Evolutionary conservation across 2,888 invertebrate species (phyloP).

Genomic region (Drosophila siamana): DNA sequence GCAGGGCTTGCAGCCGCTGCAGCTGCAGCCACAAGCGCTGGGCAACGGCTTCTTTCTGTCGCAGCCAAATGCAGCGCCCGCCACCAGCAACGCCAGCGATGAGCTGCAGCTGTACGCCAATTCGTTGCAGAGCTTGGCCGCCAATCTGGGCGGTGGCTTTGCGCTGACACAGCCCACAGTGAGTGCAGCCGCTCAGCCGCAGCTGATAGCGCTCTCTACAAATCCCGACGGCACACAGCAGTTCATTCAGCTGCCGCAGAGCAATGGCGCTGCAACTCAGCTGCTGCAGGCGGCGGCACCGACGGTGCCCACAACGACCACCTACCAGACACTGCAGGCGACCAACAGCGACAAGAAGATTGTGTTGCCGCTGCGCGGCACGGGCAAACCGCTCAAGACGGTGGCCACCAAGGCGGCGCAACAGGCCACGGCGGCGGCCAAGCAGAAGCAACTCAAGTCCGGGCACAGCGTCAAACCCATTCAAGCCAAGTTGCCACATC

Average conservation of each 20-base stretch:
- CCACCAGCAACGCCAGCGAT: conserved; percentile 50
- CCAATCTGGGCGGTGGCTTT: conserved; percentile 81
- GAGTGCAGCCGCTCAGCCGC: conserved; percentile 61
- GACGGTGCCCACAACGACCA: conserved; percentile 53
- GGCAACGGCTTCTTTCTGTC: conserved; percentile 82
- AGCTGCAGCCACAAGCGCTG: conserved; percentile 76
- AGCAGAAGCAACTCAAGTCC: conserved; percentile 75
- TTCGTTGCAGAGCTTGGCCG: conserved; percentile 78
- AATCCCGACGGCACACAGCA: conserved; percentile 81
- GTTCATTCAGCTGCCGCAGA: conserved; percentile 79
- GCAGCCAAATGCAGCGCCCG: conserved; percentile 55
- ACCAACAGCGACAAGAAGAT: conserved; percentile 81
- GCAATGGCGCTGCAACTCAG: conserved; percentile 35
- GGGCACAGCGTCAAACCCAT: conserved; percentile 76
- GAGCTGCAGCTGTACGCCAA: conserved; percentile 82
- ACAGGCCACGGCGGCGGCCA: conserved; percentile 75
- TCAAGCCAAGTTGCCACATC: conserved; percentile 74
- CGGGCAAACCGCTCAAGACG: conserved; percentile 76
- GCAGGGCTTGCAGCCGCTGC: conserved; percentile 66
- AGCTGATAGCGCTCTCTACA: conserved; percentile 80
- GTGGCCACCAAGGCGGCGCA: conserved; percentile 79
- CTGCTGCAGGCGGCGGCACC: conserved; percentile 48
- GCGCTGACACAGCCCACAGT: conserved; percentile 73
- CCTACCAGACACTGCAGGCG: conserved; percentile 79
- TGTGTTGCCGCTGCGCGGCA: conserved; percentile 68